A percentile compares a stretch with the other conserved stretches of the same genome.
Conservation (phyloP, 37 sponge, comb jelly and placozoan genomes). For the Petrosia ficiformis region DNA sequence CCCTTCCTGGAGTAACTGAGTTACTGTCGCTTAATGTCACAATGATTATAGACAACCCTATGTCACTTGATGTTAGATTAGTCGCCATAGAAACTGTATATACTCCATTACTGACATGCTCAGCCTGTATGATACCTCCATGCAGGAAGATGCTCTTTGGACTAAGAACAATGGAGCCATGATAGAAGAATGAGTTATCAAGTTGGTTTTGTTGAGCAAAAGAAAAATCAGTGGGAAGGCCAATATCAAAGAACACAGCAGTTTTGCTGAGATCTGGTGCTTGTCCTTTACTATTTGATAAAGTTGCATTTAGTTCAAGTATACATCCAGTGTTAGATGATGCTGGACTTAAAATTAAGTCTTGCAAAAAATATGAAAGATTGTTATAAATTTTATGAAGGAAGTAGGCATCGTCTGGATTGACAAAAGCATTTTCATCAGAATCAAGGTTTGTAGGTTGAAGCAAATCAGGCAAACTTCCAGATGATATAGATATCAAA, state of each 20-base stretch:
- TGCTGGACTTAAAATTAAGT: slow-evolving; percentile 24
- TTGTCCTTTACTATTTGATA: slow-evolving; percentile 13
- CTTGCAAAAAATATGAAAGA: slow-evolving; percentile 42
- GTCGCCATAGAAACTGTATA: slow-evolving; percentile 33
- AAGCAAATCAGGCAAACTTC: slow-evolving; percentile 6
- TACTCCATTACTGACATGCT: slow-evolving; percentile 26
- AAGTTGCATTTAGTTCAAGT: slow-evolving; percentile 32
- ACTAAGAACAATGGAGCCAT: slow-evolving; percentile 11
- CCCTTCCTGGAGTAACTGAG: slow-evolving; percentile 21
- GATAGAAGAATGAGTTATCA: slow-evolving; percentile 9
- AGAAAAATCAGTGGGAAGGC: slow-evolving; percentile 37
- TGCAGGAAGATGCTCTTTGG: slow-evolving; percentile 17
- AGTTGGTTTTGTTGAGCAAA: slow-evolving; percentile 25
- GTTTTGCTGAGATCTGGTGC: not conserved
- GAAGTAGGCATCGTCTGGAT: slow-evolving; percentile 60
- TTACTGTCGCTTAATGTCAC: slow-evolving; percentile 9
- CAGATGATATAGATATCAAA: not conserved
- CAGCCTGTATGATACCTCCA: slow-evolving; percentile 68
- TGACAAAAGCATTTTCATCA: slow-evolving; percentile 50
- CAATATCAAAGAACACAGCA: slow-evolving; percentile 58
- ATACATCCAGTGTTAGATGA: slow-evolving; percentile 9
- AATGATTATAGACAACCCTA: slow-evolving; percentile 66
- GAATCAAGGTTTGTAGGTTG: slow-evolving; percentile 43
- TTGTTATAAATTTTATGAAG: slow-evolving; percentile 20
- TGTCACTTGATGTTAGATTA: slow-evolving; percentile 38